Percentiles rank a stretch among this genome's conserved stretches.
phyloP scores from a whole-genome alignment of 2,888 invertebrate species.

The Cosmorhoe ocellata region DNA sequence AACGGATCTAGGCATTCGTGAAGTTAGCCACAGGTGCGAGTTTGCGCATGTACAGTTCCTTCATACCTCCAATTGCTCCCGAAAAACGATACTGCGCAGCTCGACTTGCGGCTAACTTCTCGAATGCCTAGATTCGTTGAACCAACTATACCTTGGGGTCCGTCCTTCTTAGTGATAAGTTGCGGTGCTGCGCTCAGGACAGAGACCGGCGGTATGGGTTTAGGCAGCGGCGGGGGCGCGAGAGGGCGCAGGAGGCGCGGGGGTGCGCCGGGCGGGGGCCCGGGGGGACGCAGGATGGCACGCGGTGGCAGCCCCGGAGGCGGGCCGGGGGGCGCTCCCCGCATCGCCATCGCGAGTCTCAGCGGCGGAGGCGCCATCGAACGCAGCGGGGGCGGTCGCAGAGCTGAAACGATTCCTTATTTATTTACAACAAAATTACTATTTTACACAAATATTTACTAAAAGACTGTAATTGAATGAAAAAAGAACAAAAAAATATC shows the following conservation, averaged over 20 bases:
- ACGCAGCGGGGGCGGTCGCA: slow-evolving; percentile 64
- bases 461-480: too few species aligned
- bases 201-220: slow-evolving; percentile 79
- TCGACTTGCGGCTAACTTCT: too few species aligned
- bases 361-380: slow-evolving; percentile 43
- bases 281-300: slow-evolving; percentile 84
- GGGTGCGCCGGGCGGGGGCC: slow-evolving; percentile 83
- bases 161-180: slow-evolving; percentile 88
- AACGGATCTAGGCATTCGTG: too few species aligned
- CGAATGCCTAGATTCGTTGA: too few species aligned
- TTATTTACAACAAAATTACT: too few species aligned
- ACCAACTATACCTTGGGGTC: slow-evolving; percentile 81
- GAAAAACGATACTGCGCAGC: too few species aligned
- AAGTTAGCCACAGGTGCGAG: too few species aligned
- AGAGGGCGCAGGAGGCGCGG: slow-evolving; percentile 76
- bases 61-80: too few species aligned
- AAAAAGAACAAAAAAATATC: too few species aligned
- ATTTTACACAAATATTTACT: too few species aligned
- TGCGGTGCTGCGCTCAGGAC: slow-evolving; percentile 92
- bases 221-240: slow-evolving; percentile 81
- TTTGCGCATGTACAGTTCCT: too few species aligned
- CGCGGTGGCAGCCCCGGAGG: slow-evolving; percentile 59
- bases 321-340: slow-evolving; percentile 81
- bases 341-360: slow-evolving; percentile 35
- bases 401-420: slow-evolving; percentile 38